Conservation (phyloP, 2,113 vertebrate genomes). For the Nibea coibor region DNA sequence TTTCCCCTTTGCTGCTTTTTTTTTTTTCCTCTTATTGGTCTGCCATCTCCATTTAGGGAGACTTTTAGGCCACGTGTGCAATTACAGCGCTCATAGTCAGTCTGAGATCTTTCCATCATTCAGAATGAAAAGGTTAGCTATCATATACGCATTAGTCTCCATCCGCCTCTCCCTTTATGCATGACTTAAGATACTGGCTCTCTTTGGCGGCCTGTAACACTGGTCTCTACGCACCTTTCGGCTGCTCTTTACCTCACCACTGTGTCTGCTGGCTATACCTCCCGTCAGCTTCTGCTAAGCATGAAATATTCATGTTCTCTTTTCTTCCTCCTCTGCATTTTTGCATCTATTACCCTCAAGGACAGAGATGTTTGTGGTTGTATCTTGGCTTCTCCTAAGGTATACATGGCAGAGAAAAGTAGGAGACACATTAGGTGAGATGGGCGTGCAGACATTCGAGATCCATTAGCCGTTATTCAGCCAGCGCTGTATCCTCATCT, state of each 20-base stretch:
- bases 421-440: constrained; percentile 56
- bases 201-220: constrained; percentile 55
- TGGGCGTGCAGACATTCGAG: constrained; percentile 55
- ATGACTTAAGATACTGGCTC: constrained; percentile 63
- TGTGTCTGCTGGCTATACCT: constrained; percentile 59
- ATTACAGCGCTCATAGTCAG: constrained; percentile 59
- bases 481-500: constrained; percentile 36
- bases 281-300: constrained; percentile 47
- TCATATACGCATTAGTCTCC: constrained; percentile 60
- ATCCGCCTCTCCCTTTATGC: constrained; percentile 66
- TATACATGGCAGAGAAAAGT: constrained; percentile 24
- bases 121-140: constrained; percentile 64
- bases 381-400: constrained; percentile 39
- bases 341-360: constrained; percentile 59
- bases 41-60: constrained; percentile 46
- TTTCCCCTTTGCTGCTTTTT: constrained; percentile 5
- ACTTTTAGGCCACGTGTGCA: constrained; percentile 32
- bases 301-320: constrained; percentile 73
- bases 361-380: constrained; percentile 26
- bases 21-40: not conserved
- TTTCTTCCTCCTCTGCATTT: constrained; percentile 50
- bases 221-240: constrained; percentile 59
- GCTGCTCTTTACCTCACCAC: constrained; percentile 56
- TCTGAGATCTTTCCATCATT: constrained; percentile 54
- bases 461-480: constrained; percentile 68